Evolutionary conservation across 2,797 vertebrate genomes (phyloP), one percentile per base, ranked within the genome.

Genomic region (Myioborus miniatus): DNA sequence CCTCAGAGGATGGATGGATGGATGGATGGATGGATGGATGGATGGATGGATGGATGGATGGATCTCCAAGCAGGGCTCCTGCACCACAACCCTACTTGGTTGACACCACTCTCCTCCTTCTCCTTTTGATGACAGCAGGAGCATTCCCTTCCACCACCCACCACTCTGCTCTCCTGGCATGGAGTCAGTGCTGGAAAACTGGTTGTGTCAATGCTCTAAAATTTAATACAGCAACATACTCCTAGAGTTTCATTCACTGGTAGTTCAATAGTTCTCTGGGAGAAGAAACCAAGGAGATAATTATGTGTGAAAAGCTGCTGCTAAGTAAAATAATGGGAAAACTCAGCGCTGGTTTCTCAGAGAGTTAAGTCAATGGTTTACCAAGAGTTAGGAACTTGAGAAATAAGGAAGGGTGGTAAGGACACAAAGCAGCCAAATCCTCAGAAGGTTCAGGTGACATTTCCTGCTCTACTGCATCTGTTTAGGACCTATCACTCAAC

Each of bases 341-440:
- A 81, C 3, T 50, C 0, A 0, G 18, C 81, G 27, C 43, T 39
- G 15, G 47, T 52, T 96, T 91, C 87, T 88, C 85, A 32, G 27
- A 83, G 29, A 37, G 30, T 75, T 83, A 86, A 96, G 24, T 71
- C 47, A 80, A 44, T 7, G 41, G 89, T 82, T 96, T 95, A 84
- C 77, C 67, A 86, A 89, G 89, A 90, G 1, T 3, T 63, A 94
- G 65, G 55, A 76, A 87, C 71, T 87, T 67, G 78, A 95, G 76
- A 91, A 96, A 80, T 0, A 12, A 86, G 52, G 60, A 80, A 85
- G 13, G 5, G 12, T 46, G 23, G 19, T 27, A 22, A 76, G 47
- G 27, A n/a, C 34, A 59, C 29, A 53, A 32, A 64, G 15, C 49
- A 81, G 29, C 23, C 34, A 62, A 49, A 77, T 49, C 9, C 37